A percentile compares a stretch with the other conserved stretches of the same genome.
Evolutionary conservation across 2,113 vertebrate genomes (phyloP).

Genomic region (Trogon melanurus): DNA sequence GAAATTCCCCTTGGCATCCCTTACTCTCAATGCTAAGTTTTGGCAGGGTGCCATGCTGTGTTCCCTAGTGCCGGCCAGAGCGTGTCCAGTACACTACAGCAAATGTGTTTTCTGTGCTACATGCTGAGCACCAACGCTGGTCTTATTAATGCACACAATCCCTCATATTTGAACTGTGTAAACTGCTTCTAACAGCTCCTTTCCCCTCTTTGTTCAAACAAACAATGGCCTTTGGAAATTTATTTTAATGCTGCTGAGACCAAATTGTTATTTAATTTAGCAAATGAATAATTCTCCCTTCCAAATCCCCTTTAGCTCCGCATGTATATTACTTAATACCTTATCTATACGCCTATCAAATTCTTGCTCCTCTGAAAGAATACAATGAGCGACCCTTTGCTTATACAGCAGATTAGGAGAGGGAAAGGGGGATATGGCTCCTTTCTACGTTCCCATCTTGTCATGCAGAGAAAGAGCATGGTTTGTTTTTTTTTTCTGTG

Average conservation of each 20-base stretch:
- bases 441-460: neutral
- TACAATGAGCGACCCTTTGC: neutral
- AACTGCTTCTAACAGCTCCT: slow-evolving; percentile 22
- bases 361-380: slow-evolving; percentile 11
- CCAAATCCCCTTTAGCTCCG: neutral
- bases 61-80: neutral
- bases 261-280: slow-evolving; percentile 49
- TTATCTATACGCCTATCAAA: neutral
- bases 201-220: slow-evolving; percentile 17
- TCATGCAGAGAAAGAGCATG: neutral
- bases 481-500: neutral
- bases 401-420: neutral
- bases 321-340: neutral
- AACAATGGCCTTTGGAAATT: slow-evolving; percentile 30
- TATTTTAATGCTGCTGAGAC: neutral
- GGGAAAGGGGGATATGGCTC: neutral
- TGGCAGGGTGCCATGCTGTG: neutral
- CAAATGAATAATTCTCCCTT: slow-evolving; percentile 20
- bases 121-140: neutral
- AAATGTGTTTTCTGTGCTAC: neutral
- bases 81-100: neutral
- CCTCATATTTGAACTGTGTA: neutral
- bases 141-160: neutral
- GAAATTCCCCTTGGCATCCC: neutral
- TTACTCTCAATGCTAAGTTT: neutral